phyloP scores from a whole-genome alignment of 2,113 vertebrate species.

The Chamaetylas fuelleborni region DNA sequence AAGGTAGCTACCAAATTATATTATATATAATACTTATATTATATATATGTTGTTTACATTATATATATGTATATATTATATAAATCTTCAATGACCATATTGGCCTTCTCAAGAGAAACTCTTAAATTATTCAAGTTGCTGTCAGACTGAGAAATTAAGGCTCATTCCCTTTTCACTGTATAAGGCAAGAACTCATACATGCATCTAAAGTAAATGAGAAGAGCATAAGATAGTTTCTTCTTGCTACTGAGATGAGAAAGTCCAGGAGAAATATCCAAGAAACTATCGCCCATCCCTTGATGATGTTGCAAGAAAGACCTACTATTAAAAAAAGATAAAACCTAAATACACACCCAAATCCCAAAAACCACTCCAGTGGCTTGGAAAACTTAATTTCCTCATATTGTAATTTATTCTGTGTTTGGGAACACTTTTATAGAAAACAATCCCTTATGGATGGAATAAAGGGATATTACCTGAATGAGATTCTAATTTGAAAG shows the following conservation, averaged over 20 bases:
- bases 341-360: fast-evolving
- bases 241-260: neutral
- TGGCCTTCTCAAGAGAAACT: neutral
- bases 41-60: neutral
- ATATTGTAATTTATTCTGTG: neutral
- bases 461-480: neutral
- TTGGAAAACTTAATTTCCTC: neutral
- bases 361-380: neutral
- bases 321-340: neutral
- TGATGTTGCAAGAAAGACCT: neutral
- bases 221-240: neutral
- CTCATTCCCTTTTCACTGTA: neutral
- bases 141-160: neutral
- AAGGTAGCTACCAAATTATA: neutral
- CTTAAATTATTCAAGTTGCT: neutral
- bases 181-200: neutral
- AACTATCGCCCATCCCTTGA: neutral
- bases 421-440: neutral
- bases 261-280: neutral
- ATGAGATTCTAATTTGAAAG: neutral
- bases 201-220: neutral
- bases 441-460: neutral
- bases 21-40: neutral
- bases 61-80: neutral
- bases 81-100: neutral